Evolutionary conservation across 2,113 vertebrate genomes (phyloP).

Genomic region (Hippocampus barbouri): DNA sequence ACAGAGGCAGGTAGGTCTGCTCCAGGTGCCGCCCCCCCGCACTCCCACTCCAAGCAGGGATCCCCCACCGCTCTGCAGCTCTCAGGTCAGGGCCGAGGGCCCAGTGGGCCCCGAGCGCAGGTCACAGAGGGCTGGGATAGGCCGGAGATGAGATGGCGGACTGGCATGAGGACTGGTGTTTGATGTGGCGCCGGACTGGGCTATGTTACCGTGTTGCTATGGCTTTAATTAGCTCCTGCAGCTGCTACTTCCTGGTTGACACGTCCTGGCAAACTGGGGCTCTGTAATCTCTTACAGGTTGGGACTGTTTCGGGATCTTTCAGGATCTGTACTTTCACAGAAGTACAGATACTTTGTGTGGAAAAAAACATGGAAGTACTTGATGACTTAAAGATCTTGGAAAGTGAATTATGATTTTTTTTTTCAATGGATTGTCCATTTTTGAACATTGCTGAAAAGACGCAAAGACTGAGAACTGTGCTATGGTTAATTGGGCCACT

Average conservation of each 20-base stretch:
- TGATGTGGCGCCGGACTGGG: slow-evolving; percentile 66
- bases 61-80: slow-evolving; percentile 47
- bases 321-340: too few relatives aligned
- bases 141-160: slow-evolving; percentile 68
- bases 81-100: slow-evolving; percentile 63
- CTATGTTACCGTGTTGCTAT: slow-evolving; percentile 77
- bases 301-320: slow-evolving; percentile 46
- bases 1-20: slow-evolving; percentile 67
- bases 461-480: too few relatives aligned
- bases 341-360: too few relatives aligned
- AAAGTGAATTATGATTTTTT: too few relatives aligned
- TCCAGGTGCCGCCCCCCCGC: slow-evolving; percentile 57
- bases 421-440: too few relatives aligned
- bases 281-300: slow-evolving; percentile 85
- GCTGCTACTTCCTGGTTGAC: slow-evolving; percentile 77
- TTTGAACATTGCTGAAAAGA: too few relatives aligned
- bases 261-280: slow-evolving; percentile 63
- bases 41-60: slow-evolving; percentile 42
- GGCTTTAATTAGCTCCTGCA: slow-evolving; percentile 84
- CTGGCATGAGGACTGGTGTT: slow-evolving; percentile 70
- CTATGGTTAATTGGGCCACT: too few relatives aligned
- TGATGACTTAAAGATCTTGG: too few relatives aligned
- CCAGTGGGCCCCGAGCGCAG: slow-evolving; percentile 63
- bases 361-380: too few relatives aligned
- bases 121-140: slow-evolving; percentile 66